Conservation (phyloP, 1,140 invertebrate genomes). For the Lordiphosa collinella region DNA sequence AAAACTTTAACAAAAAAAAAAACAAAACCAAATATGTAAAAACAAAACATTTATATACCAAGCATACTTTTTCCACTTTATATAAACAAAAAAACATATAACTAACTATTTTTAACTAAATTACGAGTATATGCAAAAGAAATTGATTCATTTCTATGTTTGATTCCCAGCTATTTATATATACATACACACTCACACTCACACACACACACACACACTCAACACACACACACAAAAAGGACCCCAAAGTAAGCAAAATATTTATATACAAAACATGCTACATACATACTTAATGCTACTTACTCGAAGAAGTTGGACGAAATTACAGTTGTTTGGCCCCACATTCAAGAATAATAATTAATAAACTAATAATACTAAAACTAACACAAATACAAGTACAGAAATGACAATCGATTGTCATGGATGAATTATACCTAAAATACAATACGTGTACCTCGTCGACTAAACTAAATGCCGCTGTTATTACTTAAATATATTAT, state of each 20-base stretch:
- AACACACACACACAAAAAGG: slow-evolving; percentile 5
- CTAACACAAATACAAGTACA: too few relatives aligned
- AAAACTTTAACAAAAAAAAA: slow-evolving; percentile 31
- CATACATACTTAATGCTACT: slow-evolving; percentile 1
- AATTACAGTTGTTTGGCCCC: too few relatives aligned
- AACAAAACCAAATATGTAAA: slow-evolving; percentile 8
- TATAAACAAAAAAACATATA: slow-evolving; percentile 33
- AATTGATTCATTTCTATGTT: slow-evolving; percentile 12
- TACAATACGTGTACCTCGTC: too few relatives aligned
- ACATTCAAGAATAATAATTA: too few relatives aligned
- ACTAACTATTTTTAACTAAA: slow-evolving; percentile 54
- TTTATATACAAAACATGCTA: neutral
- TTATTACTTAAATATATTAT: neutral
- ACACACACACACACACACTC: slow-evolving; percentile 7
- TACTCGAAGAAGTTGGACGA: neutral
- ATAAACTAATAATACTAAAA: too few relatives aligned
- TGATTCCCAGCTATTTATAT: slow-evolving; percentile 12
- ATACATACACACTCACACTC: slow-evolving; percentile 5
- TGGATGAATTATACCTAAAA: too few relatives aligned
- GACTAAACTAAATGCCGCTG: too few relatives aligned
- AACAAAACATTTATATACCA: slow-evolving; percentile 46
- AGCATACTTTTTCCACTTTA: slow-evolving; percentile 66
- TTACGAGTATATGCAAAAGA: slow-evolving; percentile 44
- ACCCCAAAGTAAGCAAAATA: slow-evolving; percentile 7
- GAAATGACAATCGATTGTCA: too few relatives aligned